These are phyloP conservation scores for Centropyge bicolor DNA, from an alignment of 2,797 vertebrate species.

Conservation along the genomic window DNA sequence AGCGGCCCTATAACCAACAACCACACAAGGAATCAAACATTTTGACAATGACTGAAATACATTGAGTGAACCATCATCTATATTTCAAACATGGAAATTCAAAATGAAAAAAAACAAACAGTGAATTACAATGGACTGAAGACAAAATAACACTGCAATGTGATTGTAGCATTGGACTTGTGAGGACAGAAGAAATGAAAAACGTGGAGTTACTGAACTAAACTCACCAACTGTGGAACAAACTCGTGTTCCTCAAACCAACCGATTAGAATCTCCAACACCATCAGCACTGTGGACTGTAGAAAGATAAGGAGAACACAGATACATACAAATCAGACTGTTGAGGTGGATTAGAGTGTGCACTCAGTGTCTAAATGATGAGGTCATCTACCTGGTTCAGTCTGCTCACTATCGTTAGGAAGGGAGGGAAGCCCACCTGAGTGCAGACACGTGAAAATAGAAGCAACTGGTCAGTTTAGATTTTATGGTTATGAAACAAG, in stretches of 20 bases:
- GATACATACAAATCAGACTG: background rate
- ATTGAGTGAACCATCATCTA: background rate
- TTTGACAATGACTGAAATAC: too few species aligned
- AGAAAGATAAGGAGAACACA: conserved; percentile 28
- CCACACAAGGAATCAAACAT: background rate
- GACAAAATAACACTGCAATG: background rate
- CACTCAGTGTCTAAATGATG: background rate
- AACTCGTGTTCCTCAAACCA: conserved; percentile 95
- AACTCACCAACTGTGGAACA: conserved; percentile 84
- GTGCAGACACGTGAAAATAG: background rate
- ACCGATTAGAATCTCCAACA: conserved; percentile 91
- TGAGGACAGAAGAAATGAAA: background rate
- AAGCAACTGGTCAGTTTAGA: background rate
- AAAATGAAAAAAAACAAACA: background rate
- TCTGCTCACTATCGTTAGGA: conserved; percentile 95
- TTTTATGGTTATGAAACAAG: background rate
- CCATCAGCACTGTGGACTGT: conserved; percentile 91
- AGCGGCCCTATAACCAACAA: conserved; percentile 87
- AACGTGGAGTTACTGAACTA: background rate
- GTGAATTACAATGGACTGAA: background rate
- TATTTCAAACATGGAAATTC: background rate
- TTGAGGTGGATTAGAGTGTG: background rate
- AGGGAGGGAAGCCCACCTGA: conserved; percentile 95
- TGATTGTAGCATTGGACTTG: background rate
- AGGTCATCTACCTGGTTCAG: conserved; percentile 91